Base-by-base conservation (phyloP, 1,140 invertebrate genomes). In the Bombus pascuorum region DNA sequence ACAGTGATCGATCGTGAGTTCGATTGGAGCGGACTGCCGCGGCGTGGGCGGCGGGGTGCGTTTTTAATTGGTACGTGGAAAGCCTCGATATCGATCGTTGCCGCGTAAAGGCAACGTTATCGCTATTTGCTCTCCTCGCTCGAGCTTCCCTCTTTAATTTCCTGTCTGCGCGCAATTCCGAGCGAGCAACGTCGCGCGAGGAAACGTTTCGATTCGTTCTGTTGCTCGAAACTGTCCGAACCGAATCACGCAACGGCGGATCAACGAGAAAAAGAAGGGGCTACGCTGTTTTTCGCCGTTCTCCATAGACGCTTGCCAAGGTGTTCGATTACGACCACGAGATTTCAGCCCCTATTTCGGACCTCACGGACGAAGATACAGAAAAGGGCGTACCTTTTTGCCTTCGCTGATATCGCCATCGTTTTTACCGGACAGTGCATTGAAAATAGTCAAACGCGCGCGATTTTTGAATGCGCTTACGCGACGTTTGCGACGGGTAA, bases 331-430 rank as follows among this genome's bases (percentile, higher is more conserved):
- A n/a, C 59, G 28, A 62, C 10, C 59, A 12, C 59, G 59, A 62
- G 28, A 62, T n/a, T 62, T n/a, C 25, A 10, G 28, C 57, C 3
- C 28, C 0, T 10, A 12, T 3, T 3, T 62, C 28, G 59, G 0
- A 5, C 28, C 12, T 62, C 4, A n/a, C 10, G 0, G 3, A 62
- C 0, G 0, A 62, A 3, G 10, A 28, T 12, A n/a, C 3, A 13
- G 18, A 53, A 53, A 22, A 53, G 5, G 1, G 18, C 5, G 47
- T 22, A 18, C 15, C 18, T 22, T 53, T 22, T 8, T 18, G 5
- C 2, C 47, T 53, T 53, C 18, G 47, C 15, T 6, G 47, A 18
- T 47, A 22, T 18, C 18, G 47, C 47, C 1, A 3, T 1, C 0
- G 0, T 8, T 18, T 53, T 53, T 6, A 0, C 1, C 47, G 15